phyloP scores from a whole-genome alignment of 2,113 vertebrate genomes.

The Periophthalmus modestus region DNA sequence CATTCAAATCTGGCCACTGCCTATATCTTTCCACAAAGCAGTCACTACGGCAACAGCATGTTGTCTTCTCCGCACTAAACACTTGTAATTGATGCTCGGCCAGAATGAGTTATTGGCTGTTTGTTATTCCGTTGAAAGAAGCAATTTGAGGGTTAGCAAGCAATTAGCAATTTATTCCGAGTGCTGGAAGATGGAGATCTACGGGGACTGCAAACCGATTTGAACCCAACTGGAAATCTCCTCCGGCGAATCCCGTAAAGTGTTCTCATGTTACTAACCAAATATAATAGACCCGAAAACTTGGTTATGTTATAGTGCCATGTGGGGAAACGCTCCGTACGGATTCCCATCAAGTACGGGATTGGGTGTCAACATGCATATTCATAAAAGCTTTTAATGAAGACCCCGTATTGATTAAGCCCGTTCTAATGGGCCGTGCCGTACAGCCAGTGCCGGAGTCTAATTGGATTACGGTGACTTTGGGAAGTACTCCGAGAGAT shows the following conservation, averaged over 20 bases:
- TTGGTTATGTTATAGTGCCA: conserved; percentile 57
- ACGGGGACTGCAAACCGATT: conserved; percentile 10
- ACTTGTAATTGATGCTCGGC: conserved; percentile 54
- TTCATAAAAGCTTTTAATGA: conserved; percentile 70
- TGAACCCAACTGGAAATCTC: conserved; percentile 26
- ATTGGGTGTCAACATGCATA: conserved; percentile 64
- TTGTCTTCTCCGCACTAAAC: conserved; percentile 48
- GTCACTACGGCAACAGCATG: conserved; percentile 2
- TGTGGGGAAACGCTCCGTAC: conserved; percentile 37
- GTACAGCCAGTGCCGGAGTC: conserved; percentile 47
- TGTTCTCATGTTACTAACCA: conserved; percentile 37
- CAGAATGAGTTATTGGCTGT: conserved; percentile 61
- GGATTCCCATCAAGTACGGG: conserved; percentile 51
- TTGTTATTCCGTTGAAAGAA: conserved; percentile 64
- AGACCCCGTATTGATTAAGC: conserved; percentile 72
- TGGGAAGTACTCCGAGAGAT: conserved; percentile 72
- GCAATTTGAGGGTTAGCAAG: conserved; percentile 65
- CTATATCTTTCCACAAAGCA: background rate
- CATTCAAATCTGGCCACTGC: background rate
- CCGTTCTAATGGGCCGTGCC: conserved; percentile 66
- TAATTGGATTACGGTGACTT: conserved; percentile 77
- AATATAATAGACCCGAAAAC: conserved; percentile 37
- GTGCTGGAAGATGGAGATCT: conserved; percentile 24
- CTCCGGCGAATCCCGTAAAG: conserved; percentile 37
- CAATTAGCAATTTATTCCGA: conserved; percentile 65